Percentiles rank a stretch among this genome's conserved stretches.
These are phyloP conservation scores for Slavum lentiscoides DNA, from an alignment of 2,888 invertebrate genomes.

Conservation along the genomic window DNA sequence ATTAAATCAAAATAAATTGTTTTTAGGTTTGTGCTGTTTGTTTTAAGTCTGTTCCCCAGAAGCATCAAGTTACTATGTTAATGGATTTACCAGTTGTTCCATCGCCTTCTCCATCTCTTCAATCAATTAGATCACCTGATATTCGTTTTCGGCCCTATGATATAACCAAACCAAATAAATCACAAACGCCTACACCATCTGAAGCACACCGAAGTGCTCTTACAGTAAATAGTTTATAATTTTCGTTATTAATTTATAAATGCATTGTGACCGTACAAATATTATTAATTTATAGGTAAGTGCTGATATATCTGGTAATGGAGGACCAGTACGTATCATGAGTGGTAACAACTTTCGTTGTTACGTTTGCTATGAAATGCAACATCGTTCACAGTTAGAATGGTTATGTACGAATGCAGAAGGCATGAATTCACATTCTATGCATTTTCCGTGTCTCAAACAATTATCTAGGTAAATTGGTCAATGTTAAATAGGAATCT, in stretches of 20 bases:
- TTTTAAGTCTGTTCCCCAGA: constrained; percentile 78
- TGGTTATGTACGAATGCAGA: constrained; percentile 85
- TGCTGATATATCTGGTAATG: constrained; percentile 39
- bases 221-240: constrained; percentile 18
- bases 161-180: constrained; percentile 58
- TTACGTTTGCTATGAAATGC: constrained; percentile 79
- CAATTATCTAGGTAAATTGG: constrained; percentile 54
- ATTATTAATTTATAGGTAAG: constrained; percentile 13
- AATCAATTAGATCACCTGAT: constrained; percentile 65
- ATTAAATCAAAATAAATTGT: constrained; percentile 46
- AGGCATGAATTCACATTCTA: constrained; percentile 88
- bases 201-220: constrained; percentile 44
- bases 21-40: constrained; percentile 81
- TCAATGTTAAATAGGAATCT: not conserved
- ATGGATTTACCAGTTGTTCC: constrained; percentile 57
- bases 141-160: constrained; percentile 68
- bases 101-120: constrained; percentile 53
- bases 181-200: constrained; percentile 30
- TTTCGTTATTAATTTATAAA: not conserved
- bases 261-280: not conserved
- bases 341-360: constrained; percentile 64
- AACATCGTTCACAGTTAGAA: constrained; percentile 79
- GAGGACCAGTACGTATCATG: constrained; percentile 38
- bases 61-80: constrained; percentile 67
- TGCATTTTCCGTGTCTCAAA: constrained; percentile 87